Evolutionary conservation across 1,140 invertebrate species (phyloP).

Genomic region (Pachyrhynchus sulphureomaculatus): DNA sequence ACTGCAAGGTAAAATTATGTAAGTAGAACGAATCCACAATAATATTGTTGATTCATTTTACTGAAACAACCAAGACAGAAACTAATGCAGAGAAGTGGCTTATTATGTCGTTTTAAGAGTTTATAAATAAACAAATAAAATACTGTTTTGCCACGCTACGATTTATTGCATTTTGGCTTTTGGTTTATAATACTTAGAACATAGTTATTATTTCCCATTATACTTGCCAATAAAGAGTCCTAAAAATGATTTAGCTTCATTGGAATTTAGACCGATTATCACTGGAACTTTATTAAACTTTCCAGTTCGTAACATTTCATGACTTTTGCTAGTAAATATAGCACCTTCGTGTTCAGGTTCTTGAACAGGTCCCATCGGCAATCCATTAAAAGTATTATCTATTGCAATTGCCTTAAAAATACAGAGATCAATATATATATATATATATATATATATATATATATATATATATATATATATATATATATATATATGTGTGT

Average conservation of each 20-base stretch:
- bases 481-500: not conserved
- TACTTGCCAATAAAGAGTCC: constrained; percentile 21
- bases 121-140: no score
- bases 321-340: constrained; percentile 37
- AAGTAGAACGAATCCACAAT: no score
- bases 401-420: constrained; percentile 25
- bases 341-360: constrained; percentile 43
- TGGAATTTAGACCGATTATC: constrained; percentile 44
- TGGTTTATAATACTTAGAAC: no score
- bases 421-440: no score
- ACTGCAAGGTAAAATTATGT: no score
- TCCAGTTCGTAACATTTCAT: constrained; percentile 38
- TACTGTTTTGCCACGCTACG: no score
- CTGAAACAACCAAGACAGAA: no score
- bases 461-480: not conserved
- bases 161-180: no score
- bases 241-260: constrained; percentile 35
- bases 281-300: constrained; percentile 41
- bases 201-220: no score
- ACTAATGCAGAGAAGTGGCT: no score
- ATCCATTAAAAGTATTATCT: constrained; percentile 39
- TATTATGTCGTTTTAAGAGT: no score
- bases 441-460: constrained; percentile 3
- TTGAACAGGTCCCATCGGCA: constrained; percentile 40
- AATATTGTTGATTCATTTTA: no score